Conservation (phyloP, 1,140 invertebrate genomes). For the Drosophila triauraria region DNA sequence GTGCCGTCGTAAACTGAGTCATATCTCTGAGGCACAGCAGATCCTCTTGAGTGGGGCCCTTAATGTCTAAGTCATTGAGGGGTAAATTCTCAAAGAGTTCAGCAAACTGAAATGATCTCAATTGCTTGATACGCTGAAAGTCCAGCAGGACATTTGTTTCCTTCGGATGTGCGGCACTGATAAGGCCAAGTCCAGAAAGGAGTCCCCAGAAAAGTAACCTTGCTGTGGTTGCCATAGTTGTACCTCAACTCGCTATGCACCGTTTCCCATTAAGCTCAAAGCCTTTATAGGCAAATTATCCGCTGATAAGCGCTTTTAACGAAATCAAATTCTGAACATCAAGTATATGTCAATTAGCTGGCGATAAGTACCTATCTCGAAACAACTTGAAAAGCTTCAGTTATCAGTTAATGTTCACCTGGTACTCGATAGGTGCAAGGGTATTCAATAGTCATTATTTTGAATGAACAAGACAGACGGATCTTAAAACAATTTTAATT, state of each 20-base stretch:
- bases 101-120: conserved; percentile 16
- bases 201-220: not conserved
- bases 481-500: too few relatives aligned
- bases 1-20: conserved; percentile 5
- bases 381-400: not conserved
- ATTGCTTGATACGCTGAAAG: not conserved
- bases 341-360: not conserved
- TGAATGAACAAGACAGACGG: too few relatives aligned
- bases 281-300: not conserved
- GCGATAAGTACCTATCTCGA: not conserved
- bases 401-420: not conserved
- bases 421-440: not conserved
- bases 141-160: not conserved
- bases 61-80: conserved; percentile 3
- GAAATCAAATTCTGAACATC: conserved; percentile 4
- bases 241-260: not conserved
- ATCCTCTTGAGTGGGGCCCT: conserved; percentile 9
- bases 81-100: conserved; percentile 21
- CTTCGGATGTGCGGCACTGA: not conserved
- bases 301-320: not conserved
- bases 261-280: not conserved
- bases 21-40: conserved; percentile 15
- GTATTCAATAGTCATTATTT: not conserved
- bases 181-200: not conserved
- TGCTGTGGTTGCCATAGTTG: not conserved